phyloP scores from a whole-genome alignment of 2,113 vertebrate species.

The Sapayoa aenigma region DNA sequence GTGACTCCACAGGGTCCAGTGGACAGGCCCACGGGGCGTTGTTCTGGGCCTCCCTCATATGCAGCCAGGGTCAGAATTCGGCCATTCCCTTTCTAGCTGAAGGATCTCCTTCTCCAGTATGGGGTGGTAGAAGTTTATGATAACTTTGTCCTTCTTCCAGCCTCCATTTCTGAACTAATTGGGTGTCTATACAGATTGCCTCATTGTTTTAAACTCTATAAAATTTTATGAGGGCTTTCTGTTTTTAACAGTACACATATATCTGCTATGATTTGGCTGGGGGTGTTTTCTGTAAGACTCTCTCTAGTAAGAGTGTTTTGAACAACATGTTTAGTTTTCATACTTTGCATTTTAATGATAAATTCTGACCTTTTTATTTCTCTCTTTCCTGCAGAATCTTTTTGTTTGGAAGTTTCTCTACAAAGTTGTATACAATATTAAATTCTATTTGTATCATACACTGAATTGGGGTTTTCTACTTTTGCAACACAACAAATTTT shows the following conservation, averaged over 20 bases:
- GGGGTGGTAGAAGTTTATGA: not conserved
- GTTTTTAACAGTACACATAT: not conserved
- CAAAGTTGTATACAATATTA: not conserved
- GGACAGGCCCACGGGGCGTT: fast-evolving
- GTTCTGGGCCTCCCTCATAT: not conserved
- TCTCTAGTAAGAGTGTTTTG: not conserved
- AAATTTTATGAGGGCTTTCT: not conserved
- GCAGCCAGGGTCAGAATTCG: fast-evolving
- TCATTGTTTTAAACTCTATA: not conserved
- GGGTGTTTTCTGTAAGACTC: not conserved
- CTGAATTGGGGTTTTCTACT: not conserved
- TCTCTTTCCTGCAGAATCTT: not conserved
- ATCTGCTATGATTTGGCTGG: not conserved
- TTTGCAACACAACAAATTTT: not conserved
- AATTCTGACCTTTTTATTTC: not conserved
- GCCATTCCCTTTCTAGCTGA: not conserved
- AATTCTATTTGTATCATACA: not conserved
- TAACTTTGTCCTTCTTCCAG: not conserved
- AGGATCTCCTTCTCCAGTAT: not conserved
- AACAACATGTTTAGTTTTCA: not conserved
- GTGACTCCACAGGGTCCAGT: not conserved
- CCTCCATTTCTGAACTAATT: not conserved
- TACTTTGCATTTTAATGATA: not conserved
- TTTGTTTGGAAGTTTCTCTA: not conserved
- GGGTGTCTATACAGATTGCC: not conserved